phyloP scores from a whole-genome alignment of 2,113 vertebrate genomes.

The Brachionichthys hirsutus region DNA sequence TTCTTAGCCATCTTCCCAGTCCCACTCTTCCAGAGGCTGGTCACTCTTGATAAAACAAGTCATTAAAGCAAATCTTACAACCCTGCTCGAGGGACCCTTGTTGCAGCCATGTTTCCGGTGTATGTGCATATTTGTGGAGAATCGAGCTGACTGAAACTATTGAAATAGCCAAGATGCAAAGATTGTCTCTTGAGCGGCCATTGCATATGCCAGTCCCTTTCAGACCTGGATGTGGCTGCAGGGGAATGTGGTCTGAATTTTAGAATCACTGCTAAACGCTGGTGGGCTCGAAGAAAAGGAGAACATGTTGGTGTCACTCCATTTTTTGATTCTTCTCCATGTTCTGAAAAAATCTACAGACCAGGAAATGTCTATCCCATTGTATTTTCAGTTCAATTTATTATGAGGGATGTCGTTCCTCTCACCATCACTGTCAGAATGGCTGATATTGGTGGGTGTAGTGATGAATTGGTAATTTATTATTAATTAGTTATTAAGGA shows the following conservation, averaged over 20 bases:
- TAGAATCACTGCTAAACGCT: slow-evolving; percentile 31
- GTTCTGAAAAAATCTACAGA: slow-evolving; percentile 4
- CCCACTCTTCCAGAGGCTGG: slow-evolving; percentile 11
- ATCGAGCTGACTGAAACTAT: slow-evolving; percentile 26
- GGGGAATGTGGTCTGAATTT: slow-evolving; percentile 53
- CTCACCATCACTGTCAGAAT: not conserved
- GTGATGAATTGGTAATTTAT: not conserved
- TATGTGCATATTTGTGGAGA: slow-evolving; percentile 20
- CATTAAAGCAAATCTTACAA: slow-evolving; percentile 23
- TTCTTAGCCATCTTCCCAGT: not conserved
- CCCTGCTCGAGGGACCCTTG: slow-evolving; percentile 11
- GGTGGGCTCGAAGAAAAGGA: slow-evolving; percentile 27
- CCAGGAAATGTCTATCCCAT: not conserved
- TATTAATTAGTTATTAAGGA: slow-evolving; percentile 2
- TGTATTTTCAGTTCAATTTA: slow-evolving; percentile 6
- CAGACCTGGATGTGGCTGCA: slow-evolving; percentile 35
- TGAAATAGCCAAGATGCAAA: slow-evolving; percentile 42
- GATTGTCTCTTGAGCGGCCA: slow-evolving; percentile 37
- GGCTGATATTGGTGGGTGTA: not conserved
- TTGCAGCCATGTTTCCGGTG: not conserved
- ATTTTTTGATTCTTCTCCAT: slow-evolving; percentile 15
- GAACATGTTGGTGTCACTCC: slow-evolving; percentile 26
- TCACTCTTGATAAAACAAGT: slow-evolving; percentile 5
- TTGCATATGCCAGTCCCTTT: slow-evolving; percentile 46
- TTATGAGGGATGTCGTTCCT: not conserved